Evolutionary conservation across 2,888 invertebrate genomes (phyloP).

Genomic region (Acrobasis suavella): DNA sequence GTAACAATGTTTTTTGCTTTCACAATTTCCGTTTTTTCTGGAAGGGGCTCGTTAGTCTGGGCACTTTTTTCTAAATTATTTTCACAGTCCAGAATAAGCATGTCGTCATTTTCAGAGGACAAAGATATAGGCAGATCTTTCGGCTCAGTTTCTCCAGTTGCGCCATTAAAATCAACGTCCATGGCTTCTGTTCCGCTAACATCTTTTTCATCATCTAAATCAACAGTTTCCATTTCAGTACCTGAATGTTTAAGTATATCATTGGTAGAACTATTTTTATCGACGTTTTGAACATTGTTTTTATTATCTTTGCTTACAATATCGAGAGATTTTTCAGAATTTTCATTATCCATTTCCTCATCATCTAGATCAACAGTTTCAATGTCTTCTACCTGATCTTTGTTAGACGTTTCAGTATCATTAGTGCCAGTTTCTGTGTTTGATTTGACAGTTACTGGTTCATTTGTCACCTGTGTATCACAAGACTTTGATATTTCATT

Average conservation of each 20-base stretch:
- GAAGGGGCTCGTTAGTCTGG: not conserved
- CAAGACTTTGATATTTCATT: not conserved
- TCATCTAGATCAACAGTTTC: conserved; percentile 30
- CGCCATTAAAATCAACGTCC: conserved; percentile 11
- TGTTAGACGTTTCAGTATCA: not conserved
- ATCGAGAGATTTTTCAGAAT: conserved; percentile 18
- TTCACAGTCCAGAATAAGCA: not conserved
- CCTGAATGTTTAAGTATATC: not conserved
- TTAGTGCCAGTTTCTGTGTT: not conserved
- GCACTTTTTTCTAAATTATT: not conserved
- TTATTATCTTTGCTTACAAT: not conserved
- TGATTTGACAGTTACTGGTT: not conserved
- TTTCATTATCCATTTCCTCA: conserved; percentile 26
- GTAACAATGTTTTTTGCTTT: not conserved
- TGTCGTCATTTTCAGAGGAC: not conserved
- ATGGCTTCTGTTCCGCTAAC: conserved; percentile 5
- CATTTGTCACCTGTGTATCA: not conserved
- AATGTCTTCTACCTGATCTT: not conserved
- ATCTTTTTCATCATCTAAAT: conserved; percentile 15
- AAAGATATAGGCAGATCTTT: not conserved
- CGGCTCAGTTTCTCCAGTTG: not conserved
- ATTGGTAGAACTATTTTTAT: not conserved
- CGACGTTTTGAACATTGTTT: not conserved
- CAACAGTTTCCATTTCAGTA: conserved; percentile 1
- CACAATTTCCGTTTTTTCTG: not conserved